Percentiles rank a stretch among this genome's conserved stretches.
These are phyloP conservation scores for Drosophila kanekoi DNA, from an alignment of 2,888 invertebrate genomes.

Conservation along the genomic window DNA sequence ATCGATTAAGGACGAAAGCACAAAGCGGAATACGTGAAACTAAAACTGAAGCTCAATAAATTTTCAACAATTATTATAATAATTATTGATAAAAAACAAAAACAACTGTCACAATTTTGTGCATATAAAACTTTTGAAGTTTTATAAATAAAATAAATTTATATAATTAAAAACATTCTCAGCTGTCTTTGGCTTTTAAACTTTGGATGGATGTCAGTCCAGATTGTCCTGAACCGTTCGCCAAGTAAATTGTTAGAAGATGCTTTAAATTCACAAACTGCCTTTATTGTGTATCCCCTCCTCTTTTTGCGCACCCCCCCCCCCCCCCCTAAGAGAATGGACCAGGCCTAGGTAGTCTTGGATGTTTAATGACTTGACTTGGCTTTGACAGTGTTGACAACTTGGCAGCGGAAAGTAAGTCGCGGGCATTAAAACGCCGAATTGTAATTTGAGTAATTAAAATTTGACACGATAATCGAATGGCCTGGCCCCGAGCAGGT, in stretches of 20 bases:
- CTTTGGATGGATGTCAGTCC: background rate
- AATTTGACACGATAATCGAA: conserved; percentile 81
- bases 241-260: conserved; percentile 69
- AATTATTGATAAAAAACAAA: no score
- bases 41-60: no score
- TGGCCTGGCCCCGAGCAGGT: conserved; percentile 40
- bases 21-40: no score
- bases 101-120: no score
- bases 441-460: conserved; percentile 79
- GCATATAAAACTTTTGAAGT: no score
- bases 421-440: conserved; percentile 69
- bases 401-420: conserved; percentile 58
- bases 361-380: conserved; percentile 77
- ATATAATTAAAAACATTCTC: no score
- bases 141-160: no score
- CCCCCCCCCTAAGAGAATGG: background rate
- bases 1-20: no score
- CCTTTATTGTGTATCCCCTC: background rate
- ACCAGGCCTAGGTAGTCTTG: background rate
- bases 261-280: conserved; percentile 57
- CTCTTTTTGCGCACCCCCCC: background rate
- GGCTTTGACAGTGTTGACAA: conserved; percentile 74
- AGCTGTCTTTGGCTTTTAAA: background rate
- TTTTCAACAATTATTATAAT: no score
- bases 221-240: conserved; percentile 2